Evolutionary conservation across 2,113 vertebrate species (phyloP), one percentile per base, ranked within the genome.

Genomic region (Aramus guarauna): DNA sequence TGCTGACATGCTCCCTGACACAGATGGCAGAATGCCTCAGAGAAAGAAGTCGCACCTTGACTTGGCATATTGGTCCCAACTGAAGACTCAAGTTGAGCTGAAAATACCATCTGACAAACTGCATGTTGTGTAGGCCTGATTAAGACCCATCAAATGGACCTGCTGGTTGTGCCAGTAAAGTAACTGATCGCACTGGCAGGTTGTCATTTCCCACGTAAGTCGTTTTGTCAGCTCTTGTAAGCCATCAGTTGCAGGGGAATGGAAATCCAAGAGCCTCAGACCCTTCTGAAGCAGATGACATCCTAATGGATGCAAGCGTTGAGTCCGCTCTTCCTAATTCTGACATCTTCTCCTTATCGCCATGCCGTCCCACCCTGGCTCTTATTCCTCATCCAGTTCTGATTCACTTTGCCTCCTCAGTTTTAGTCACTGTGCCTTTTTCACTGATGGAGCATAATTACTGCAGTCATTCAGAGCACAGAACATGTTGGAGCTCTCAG

Each of bases 331-430:
- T 80, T 85, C 56, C 60, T 24, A 84, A 32, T 75, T 73, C 41
- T 77, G 74, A 32, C 36, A 37, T 83, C 75, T 92, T 59, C 53
- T 87, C 41, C 30, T 80, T 66, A 80, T 43, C 36, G 48, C 34
- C 32, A 16, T 12, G 39, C 36, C 78, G 60, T 27, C 39, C 17
- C 12, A 83, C 27, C 27, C 88, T 69, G 59, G 15, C 45, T 83
- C 39, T 84, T 74, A 86, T 13, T 86, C 19, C 68, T 92, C 41
- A 91, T 29, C 2, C 6, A 84, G 27, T 89, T 92, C 68, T 64
- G 76, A 95, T 90, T 91, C 86, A 87, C 52, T 92, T 89, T 81
- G 84, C 60, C 79, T 74, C 34, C n/a, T 68, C 53, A 60, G 73
- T 72, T 89, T 91, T 81, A 89, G 76, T 82, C 74, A 92, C 37